Evolutionary conservation across 2,113 vertebrate genomes (phyloP).

Genomic region (Ardeotis arabs): DNA sequence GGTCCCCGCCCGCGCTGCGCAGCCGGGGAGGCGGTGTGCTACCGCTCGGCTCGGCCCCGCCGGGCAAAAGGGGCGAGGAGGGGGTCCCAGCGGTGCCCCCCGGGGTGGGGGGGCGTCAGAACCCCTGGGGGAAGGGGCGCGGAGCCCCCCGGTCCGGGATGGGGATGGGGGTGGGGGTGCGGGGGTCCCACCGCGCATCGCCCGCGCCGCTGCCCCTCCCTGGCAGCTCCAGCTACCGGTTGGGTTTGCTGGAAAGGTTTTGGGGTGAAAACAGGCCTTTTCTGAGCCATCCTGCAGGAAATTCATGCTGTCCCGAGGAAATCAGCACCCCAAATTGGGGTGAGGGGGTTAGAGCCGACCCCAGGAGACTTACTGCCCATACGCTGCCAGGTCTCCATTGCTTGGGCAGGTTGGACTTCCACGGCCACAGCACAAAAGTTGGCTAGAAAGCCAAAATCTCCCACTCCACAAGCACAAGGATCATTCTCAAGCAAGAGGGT

Average conservation of each 20-base stretch:
- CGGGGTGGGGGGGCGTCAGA: too few species aligned
- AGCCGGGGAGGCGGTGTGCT: not conserved
- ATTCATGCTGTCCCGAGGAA: not conserved
- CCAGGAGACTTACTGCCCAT: accelerated
- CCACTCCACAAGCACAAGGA: accelerated
- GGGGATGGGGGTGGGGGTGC: not conserved
- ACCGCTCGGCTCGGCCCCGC: not conserved
- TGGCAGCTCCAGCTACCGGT: not conserved
- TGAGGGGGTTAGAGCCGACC: not conserved
- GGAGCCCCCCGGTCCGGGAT: not conserved
- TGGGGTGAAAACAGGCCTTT: not conserved
- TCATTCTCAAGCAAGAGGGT: not conserved
- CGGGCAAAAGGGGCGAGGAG: not conserved
- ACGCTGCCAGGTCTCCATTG: accelerated
- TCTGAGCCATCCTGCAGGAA: not conserved
- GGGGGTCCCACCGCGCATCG: not conserved
- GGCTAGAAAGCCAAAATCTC: not conserved
- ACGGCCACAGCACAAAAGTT: accelerated
- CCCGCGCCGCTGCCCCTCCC: too few species aligned
- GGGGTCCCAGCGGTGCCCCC: too few species aligned
- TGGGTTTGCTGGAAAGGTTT: not conserved
- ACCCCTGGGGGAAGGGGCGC: not conserved
- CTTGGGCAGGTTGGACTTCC: accelerated
- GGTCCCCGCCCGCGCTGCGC: conserved; percentile 1
- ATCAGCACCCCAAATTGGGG: accelerated